Conservation (phyloP, 2,888 invertebrate genomes). For the Polyommatus iphigenia region DNA sequence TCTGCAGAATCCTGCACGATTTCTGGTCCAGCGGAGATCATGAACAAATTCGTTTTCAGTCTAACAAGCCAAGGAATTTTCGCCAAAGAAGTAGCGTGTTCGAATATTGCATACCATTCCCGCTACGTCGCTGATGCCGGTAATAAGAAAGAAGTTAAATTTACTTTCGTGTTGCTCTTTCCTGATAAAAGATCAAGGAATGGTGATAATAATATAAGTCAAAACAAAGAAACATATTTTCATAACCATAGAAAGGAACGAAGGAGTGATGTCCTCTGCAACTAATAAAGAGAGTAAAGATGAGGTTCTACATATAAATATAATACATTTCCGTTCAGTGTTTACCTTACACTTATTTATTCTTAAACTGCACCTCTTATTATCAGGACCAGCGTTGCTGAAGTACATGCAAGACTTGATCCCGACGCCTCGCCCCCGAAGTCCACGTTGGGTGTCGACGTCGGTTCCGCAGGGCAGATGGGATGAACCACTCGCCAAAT, state of each 20-base stretch:
- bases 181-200: too few relatives aligned
- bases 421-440: slow-evolving; percentile 80
- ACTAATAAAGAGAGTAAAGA: too few relatives aligned
- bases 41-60: slow-evolving; percentile 15
- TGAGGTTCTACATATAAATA: too few relatives aligned
- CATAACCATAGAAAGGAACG: too few relatives aligned
- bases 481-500: slow-evolving; percentile 62
- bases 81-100: slow-evolving; percentile 57
- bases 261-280: too few relatives aligned
- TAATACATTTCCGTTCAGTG: too few relatives aligned
- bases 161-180: too few relatives aligned
- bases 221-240: too few relatives aligned
- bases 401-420: slow-evolving; percentile 81
- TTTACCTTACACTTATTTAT: background rate
- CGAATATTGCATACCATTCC: slow-evolving; percentile 17
- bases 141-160: background rate
- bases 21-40: slow-evolving; percentile 26
- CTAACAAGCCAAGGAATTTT: slow-evolving; percentile 75
- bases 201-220: background rate
- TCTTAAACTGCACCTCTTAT: background rate
- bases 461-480: slow-evolving; percentile 85
- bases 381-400: slow-evolving; percentile 72
- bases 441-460: slow-evolving; percentile 88
- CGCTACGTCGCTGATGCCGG: slow-evolving; percentile 17
- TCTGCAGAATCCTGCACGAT: slow-evolving; percentile 82